phyloP scores from a whole-genome alignment of 2,888 invertebrate genomes.

The Melieria picta region DNA sequence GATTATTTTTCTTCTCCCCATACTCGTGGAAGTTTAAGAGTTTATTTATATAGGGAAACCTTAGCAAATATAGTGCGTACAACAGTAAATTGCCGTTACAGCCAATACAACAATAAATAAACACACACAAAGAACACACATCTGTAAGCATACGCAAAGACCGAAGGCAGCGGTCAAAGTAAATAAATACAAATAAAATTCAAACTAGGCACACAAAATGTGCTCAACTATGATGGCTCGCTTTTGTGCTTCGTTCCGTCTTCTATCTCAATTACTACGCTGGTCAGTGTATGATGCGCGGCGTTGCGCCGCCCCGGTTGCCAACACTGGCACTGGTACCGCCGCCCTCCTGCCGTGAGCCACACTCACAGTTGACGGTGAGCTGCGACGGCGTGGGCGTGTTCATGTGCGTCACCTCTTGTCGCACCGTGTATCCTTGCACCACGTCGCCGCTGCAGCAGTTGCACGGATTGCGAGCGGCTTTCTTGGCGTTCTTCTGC shows the following conservation, averaged over 20 bases:
- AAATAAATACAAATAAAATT: too few species aligned
- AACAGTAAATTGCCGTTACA: too few species aligned
- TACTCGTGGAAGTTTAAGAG: too few species aligned
- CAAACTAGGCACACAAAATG: background rate
- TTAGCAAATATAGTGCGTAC: too few species aligned
- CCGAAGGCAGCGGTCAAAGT: too few species aligned
- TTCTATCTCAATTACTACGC: slow-evolving; percentile 25
- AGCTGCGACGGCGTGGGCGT: slow-evolving; percentile 15
- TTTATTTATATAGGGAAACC: too few species aligned
- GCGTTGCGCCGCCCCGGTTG: background rate
- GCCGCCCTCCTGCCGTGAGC: background rate
- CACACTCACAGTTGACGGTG: slow-evolving; percentile 10
- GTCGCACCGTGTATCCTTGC: slow-evolving; percentile 25
- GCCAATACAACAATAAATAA: too few species aligned
- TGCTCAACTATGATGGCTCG: background rate
- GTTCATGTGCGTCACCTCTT: slow-evolving; percentile 25
- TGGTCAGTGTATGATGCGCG: slow-evolving; percentile 5
- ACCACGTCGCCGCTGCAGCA: slow-evolving; percentile 31
- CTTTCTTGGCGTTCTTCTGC: background rate
- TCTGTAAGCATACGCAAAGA: too few species aligned
- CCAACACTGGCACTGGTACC: background rate
- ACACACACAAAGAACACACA: too few species aligned
- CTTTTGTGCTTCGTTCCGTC: background rate
- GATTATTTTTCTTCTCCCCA: too few species aligned
- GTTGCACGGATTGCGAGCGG: slow-evolving; percentile 16